Percentiles rank a stretch among this genome's conserved stretches.
phyloP scores from a whole-genome alignment of 2,113 vertebrate species.

The Dermatemys mawii region DNA sequence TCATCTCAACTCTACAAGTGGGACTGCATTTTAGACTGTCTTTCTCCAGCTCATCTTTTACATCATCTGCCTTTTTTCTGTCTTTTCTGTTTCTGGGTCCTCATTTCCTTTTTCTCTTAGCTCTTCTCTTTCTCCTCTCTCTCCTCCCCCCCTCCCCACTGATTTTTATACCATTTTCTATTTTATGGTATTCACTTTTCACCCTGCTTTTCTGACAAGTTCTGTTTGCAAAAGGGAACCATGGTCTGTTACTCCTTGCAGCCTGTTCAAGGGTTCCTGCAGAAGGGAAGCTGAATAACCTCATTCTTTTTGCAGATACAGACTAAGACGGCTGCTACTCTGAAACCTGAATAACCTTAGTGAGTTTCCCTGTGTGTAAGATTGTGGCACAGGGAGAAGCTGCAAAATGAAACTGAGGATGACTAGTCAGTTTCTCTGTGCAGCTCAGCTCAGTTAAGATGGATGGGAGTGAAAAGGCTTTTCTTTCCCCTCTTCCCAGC shows the following conservation, averaged over 20 bases:
- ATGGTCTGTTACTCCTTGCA: not conserved
- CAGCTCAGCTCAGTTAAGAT: conserved; percentile 17
- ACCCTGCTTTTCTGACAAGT: not conserved
- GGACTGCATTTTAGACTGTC: not conserved
- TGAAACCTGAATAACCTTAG: too few relatives aligned
- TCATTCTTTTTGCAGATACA: too few relatives aligned
- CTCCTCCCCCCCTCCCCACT: fast-evolving
- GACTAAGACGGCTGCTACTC: too few relatives aligned
- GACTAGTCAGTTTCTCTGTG: conserved; percentile 8
- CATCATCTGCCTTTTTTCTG: not conserved
- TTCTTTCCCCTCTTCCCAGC: conserved; percentile 44
- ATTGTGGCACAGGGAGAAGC: conserved; percentile 5
- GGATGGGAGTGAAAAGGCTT: conserved; percentile 4
- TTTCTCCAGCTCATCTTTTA: not conserved
- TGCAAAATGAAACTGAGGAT: conserved; percentile 52
- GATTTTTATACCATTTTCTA: not conserved
- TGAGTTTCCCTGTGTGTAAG: conserved; percentile 5
- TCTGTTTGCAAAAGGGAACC: not conserved
- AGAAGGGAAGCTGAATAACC: conserved; percentile 32
- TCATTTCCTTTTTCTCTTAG: not conserved
- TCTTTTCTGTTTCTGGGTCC: not conserved
- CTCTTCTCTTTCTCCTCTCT: not conserved
- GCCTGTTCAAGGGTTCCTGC: not conserved
- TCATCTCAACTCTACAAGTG: not conserved
- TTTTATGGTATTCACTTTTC: not conserved